Evolutionary conservation across 2,888 invertebrate species (phyloP).

Genomic region (Pherbina coryleti): DNA sequence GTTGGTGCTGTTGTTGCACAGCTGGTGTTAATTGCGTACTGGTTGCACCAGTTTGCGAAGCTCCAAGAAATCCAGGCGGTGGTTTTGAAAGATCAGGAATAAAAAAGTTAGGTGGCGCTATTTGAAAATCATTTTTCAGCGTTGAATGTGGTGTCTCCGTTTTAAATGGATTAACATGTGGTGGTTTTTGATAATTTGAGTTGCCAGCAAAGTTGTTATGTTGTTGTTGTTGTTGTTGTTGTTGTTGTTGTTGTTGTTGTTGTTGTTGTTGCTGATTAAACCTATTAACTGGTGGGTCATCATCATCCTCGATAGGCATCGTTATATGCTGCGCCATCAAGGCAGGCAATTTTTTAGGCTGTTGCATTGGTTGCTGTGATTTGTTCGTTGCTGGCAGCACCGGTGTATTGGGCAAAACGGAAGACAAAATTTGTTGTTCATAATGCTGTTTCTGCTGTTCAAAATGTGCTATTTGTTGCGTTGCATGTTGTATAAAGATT

Average conservation of each 20-base stretch:
- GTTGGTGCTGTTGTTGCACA: constrained; percentile 56
- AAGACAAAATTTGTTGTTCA: constrained; percentile 67
- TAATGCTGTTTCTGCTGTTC: constrained; percentile 81
- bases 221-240: constrained; percentile 47
- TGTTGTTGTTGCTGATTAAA: constrained; percentile 49
- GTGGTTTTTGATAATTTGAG: constrained; percentile 29
- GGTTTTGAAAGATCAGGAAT: constrained; percentile 89
- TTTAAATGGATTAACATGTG: constrained; percentile 65
- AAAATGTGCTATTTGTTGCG: constrained; percentile 87
- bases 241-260: constrained; percentile 46
- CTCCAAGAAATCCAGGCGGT: constrained; percentile 79
- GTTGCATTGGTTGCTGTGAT: constrained; percentile 49
- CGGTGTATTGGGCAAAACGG: constrained; percentile 55
- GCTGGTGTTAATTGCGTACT: constrained; percentile 54
- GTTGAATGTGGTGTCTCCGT: constrained; percentile 71
- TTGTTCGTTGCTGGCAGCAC: constrained; percentile 53
- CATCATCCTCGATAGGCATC: constrained; percentile 61
- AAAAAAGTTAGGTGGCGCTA: constrained; percentile 72
- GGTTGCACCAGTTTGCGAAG: background rate
- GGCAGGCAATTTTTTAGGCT: constrained; percentile 55
- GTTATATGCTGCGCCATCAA: constrained; percentile 69
- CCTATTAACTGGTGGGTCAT: constrained; percentile 69
- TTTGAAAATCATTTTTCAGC: constrained; percentile 40
- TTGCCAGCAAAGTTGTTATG: constrained; percentile 46
- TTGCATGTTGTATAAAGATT: constrained; percentile 92